phyloP scores from a whole-genome alignment of 2,113 vertebrate genomes.

The Seriola dumerili region DNA sequence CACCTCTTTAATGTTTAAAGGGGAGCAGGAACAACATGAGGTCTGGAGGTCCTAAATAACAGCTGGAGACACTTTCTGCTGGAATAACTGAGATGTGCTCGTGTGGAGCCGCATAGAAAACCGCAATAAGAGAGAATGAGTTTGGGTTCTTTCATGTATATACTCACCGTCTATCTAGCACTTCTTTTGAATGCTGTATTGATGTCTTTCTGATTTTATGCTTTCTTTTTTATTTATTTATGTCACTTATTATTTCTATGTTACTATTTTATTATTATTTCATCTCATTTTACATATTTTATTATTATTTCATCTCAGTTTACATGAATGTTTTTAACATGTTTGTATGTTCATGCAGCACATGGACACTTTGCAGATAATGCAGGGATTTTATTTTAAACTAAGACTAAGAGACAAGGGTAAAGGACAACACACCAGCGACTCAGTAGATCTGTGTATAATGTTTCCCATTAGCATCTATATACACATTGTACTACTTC shows the following conservation, averaged over 20 bases:
- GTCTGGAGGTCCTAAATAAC: constrained; percentile 24
- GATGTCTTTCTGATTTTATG: no score
- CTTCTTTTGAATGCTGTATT: no score
- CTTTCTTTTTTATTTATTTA: no score
- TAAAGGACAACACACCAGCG: no score
- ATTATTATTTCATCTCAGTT: no score
- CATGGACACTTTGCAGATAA: neutral
- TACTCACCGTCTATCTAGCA: no score
- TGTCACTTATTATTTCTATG: no score
- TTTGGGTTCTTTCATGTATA: neutral
- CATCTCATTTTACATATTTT: no score
- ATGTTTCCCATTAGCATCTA: neutral
- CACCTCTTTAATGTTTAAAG: constrained; percentile 49
- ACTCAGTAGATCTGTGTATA: neutral
- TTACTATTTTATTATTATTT: no score
- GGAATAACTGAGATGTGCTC: neutral
- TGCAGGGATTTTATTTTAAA: neutral
- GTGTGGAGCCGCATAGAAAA: neutral
- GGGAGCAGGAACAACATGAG: constrained; percentile 25
- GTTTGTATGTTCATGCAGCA: no score
- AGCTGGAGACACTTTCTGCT: constrained; percentile 17
- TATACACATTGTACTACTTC: neutral
- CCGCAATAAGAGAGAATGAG: neutral
- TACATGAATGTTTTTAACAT: no score
- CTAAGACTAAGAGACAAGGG: neutral